A percentile compares a stretch with the other conserved stretches of the same genome.
Conservation (phyloP, 2,113 vertebrate species). For the Melospiza melodia region DNA sequence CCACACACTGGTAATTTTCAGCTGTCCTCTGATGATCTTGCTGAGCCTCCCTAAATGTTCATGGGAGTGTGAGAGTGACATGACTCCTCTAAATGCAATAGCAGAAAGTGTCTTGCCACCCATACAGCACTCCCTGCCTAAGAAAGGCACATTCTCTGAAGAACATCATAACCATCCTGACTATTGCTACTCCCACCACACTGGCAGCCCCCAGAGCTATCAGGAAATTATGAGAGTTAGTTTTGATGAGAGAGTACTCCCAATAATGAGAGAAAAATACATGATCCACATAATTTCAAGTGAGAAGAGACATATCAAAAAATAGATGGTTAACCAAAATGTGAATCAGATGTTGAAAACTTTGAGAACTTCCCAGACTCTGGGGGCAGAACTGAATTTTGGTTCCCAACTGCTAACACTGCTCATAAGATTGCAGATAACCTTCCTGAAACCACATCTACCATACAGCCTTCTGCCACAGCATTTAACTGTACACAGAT, state of each 20-base stretch:
- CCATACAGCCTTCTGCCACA: neutral
- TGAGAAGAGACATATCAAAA: neutral
- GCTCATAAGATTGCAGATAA: neutral
- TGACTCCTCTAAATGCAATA: neutral
- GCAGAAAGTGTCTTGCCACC: neutral
- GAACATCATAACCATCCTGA: neutral
- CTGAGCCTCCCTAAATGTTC: neutral
- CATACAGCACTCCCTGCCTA: neutral
- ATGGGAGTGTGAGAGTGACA: neutral
- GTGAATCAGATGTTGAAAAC: neutral
- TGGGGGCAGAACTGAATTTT: neutral
- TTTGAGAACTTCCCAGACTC: neutral
- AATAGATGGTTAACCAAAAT: neutral
- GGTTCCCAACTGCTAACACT: neutral
- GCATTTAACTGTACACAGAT: neutral
- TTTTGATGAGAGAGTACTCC: neutral
- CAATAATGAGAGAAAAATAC: neutral
- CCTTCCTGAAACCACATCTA: neutral
- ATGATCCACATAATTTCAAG: neutral
- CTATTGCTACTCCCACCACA: neutral
- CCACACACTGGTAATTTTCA: neutral
- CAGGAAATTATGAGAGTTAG: neutral
- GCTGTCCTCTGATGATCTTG: neutral
- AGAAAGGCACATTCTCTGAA: neutral
- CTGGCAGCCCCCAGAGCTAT: neutral